A percentile compares a stretch with the other conserved stretches of the same genome.
Evolutionary conservation across 2,888 invertebrate genomes (phyloP).

Genomic region (Elgonia sp.): DNA sequence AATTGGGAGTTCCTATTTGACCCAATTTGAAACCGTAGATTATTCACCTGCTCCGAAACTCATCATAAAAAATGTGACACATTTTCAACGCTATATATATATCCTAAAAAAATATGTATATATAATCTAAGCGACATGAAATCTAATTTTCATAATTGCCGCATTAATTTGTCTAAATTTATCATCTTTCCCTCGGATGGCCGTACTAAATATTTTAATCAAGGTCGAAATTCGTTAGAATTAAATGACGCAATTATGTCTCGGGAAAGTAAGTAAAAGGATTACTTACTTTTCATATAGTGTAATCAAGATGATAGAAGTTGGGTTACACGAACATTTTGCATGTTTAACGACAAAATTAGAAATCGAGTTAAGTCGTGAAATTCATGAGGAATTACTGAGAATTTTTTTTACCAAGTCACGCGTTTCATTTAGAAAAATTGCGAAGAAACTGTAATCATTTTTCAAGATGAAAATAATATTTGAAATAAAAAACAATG

Average conservation of each 20-base stretch:
- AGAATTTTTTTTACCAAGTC: conserved; percentile 19
- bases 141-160: conserved; percentile 8
- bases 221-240: conserved; percentile 29
- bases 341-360: conserved; percentile 62
- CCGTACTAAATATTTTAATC: conserved; percentile 29
- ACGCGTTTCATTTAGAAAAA: conserved; percentile 33
- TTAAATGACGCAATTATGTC: conserved; percentile 36
- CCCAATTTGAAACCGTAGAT: conserved; percentile 53
- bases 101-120: too few species aligned
- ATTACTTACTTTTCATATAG: conserved; percentile 59
- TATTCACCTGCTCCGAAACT: conserved; percentile 25
- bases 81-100: too few species aligned
- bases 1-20: conserved; percentile 60
- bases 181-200: neutral
- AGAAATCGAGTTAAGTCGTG: conserved; percentile 62
- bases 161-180: neutral
- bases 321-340: conserved; percentile 49
- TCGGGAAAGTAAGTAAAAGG: conserved; percentile 57
- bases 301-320: conserved; percentile 58
- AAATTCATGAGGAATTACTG: conserved; percentile 31
- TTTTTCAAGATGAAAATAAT: neutral
- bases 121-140: neutral
- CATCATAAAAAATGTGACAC: conserved; percentile 12
- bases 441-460: neutral
- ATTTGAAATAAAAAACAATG: neutral